Evolutionary conservation across 1,140 invertebrate genomes (phyloP), one percentile per base, ranked within the genome.

Genomic region (Diachasma alloeum): DNA sequence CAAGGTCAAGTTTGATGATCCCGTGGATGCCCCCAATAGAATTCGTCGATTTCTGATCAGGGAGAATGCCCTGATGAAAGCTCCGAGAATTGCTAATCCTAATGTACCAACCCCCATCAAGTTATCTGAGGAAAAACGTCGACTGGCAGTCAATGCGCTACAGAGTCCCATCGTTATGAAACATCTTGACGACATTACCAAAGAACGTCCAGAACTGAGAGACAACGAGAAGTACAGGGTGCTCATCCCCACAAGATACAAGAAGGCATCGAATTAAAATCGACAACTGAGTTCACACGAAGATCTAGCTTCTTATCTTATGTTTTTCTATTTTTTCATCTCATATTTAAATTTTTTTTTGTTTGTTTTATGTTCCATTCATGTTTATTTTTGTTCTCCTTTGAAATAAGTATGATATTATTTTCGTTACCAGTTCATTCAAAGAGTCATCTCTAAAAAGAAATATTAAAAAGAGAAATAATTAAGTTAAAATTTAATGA

Each of bases 201-300:
- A 72, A 17, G 69, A 72, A 13, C 24, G 36, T 9, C 75, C 69
- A 0, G 75, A 76, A 17, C 37, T 76, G 1, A 24, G 59, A 4
- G 69, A 63, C 13, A 37, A 24, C 24, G 56, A 72, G 44, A 36
- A 44, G 11, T 46, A 71, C 69, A 72, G 36, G n/a, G 53, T 76
- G 37, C 56, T 76, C 31, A 37, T 76, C 22, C 75, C 75, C 4
- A 66, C 46, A 4, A 76, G 72, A 11, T 42, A 42, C 31, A 31
- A 31, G 31, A 31, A 31, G 6, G 6, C 31, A 31, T 6, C 31
- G 6, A 31, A 31, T 6, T 31, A 31, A 31, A 31, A 6, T 31
- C 31, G 31, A 31, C 31, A 3, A 31, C 6, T 6, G 31, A 31
- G 31, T 3, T 6, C 6, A 31, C 31, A 31, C 6, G 31, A 31